Evolutionary conservation across 2,113 vertebrate genomes (phyloP), one percentile per base, ranked within the genome.

Genomic region (Perccottus glenii): DNA sequence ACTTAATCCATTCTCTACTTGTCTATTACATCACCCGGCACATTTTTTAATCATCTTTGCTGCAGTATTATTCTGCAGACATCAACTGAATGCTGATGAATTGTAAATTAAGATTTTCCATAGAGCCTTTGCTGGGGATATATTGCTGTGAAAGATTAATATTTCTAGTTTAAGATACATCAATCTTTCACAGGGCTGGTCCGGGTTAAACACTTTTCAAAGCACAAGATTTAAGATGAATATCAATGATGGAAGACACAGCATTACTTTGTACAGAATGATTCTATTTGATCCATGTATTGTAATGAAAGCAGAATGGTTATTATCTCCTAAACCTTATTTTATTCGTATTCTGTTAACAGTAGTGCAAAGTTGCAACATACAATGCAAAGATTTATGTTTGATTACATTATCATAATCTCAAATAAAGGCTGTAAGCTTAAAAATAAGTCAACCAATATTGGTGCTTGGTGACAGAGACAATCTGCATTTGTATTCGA

Each of bases 81-180:
- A 63, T 55, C 64, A 67, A 79, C 58, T 83, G 42, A 65, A 77
- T 65, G 36, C 57, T 47, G 15, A 55, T 50, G 60, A 76, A 67
- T 50, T 32, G 63, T 71, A 66, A 78, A 70, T 79, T 63, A 57
- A 48, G 44, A 73, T 67, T 75, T 56, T 65, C 68, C 67, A 48
- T 45, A 8, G 75, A 69, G 80, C 58, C 59, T 47, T 11, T 67
- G 68, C 49, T 65, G 70, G 64, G 72, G 66, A 19, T 75, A 46
- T 73, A 77, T 77, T 70, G 35, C 62, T 11, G 46, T 88, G 70
- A 88, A 85, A 84, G 75, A 90, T 86, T 81, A 60, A 88, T 86
- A 70, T 63, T 63, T 75, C 43, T 72, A 83, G 60, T 83, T 91
- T 87, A 85, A 87, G 62, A 72, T 47, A 11, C 59, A 88, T 90